These are phyloP conservation scores for Morphnarchus princeps DNA, from an alignment of 2,113 vertebrate species.

Conservation along the genomic window DNA sequence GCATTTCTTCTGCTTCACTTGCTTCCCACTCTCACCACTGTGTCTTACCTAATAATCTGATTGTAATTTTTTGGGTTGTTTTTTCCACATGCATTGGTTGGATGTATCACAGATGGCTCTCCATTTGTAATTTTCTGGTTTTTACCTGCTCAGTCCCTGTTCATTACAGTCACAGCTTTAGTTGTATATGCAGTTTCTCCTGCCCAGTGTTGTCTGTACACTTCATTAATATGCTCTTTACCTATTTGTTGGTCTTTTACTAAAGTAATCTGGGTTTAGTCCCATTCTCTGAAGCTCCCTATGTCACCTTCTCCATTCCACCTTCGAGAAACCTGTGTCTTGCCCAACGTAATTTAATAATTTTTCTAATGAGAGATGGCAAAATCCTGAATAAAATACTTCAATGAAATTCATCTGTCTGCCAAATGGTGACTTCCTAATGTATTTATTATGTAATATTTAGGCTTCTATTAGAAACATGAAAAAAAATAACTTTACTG, in stretches of 20 bases:
- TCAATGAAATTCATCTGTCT: not conserved
- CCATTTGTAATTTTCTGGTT: not conserved
- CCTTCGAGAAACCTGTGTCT: not conserved
- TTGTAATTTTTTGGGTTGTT: not conserved
- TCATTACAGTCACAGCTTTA: not conserved
- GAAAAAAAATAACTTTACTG: not conserved
- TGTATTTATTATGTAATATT: not conserved
- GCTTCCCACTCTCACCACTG: not conserved
- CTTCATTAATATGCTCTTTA: not conserved
- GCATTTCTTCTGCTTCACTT: conserved; percentile 4
- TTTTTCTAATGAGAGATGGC: not conserved
- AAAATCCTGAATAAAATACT: not conserved
- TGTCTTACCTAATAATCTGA: not conserved
- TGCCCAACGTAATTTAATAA: not conserved
- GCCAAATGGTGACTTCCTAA: not conserved
- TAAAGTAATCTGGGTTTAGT: not conserved
- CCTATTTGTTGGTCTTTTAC: not conserved
- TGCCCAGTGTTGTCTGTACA: not conserved
- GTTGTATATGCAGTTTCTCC: not conserved
- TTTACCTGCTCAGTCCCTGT: not conserved
- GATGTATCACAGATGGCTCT: not conserved
- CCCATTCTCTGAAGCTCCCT: not conserved
- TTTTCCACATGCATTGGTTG: not conserved
- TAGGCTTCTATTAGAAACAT: not conserved
- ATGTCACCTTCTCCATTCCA: not conserved